phyloP scores from a whole-genome alignment of 2,888 invertebrate genomes.

The Sicus ferrugineus region DNA sequence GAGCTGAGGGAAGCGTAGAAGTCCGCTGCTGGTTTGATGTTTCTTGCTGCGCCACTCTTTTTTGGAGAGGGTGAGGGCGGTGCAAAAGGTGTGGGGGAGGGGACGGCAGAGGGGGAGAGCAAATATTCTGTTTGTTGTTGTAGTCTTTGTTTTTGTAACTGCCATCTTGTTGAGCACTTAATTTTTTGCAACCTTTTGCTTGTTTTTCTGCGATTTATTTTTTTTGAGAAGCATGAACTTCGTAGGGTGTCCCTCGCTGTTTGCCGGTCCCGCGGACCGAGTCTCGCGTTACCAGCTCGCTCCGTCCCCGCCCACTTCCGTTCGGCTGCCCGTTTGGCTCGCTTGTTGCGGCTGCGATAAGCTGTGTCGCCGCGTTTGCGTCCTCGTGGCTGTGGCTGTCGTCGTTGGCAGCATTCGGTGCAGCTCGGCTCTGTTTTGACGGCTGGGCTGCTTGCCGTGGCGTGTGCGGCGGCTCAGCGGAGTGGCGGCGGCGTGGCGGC shows the following conservation, averaged over 20 bases:
- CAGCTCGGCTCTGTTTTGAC: background rate
- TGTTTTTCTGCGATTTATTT: background rate
- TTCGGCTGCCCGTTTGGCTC: background rate
- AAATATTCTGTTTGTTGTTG: conserved; percentile 3
- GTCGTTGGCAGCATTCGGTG: background rate
- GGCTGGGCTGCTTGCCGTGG: background rate
- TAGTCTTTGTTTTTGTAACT: too few relatives aligned
- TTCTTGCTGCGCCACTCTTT: background rate
- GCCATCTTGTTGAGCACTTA: conserved; percentile 23
- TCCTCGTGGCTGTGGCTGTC: background rate
- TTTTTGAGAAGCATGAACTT: background rate
- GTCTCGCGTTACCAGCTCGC: background rate
- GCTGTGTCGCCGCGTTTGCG: conserved; percentile 13
- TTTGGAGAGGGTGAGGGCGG: background rate
- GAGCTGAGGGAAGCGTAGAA: conserved; percentile 21
- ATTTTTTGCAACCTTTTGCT: conserved; percentile 1
- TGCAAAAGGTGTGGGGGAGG: background rate
- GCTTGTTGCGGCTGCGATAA: conserved; percentile 6
- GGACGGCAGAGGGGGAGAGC: background rate
- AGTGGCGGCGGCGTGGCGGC: background rate
- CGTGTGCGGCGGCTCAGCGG: background rate
- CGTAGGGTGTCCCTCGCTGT: background rate
- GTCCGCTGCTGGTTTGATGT: background rate
- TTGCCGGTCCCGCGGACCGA: background rate
- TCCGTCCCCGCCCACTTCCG: background rate